phyloP scores from a whole-genome alignment of 2,797 vertebrate genomes.

The Molossus molossus region DNA sequence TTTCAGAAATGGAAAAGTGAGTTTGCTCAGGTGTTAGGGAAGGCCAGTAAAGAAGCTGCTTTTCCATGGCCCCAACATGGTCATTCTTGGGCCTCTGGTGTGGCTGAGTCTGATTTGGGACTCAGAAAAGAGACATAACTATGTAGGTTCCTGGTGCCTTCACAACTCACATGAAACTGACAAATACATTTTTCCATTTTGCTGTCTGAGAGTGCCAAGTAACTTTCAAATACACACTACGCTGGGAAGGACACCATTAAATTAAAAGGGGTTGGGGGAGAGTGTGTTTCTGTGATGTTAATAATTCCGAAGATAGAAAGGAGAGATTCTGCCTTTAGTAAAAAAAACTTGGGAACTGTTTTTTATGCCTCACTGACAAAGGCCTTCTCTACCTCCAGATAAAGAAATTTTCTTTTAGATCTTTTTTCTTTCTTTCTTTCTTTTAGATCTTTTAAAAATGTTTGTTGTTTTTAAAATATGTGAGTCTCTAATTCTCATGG shows the following conservation, averaged over 20 bases:
- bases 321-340: slow-evolving; percentile 38
- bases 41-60: slow-evolving; percentile 20
- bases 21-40: slow-evolving; percentile 73
- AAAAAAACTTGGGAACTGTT: slow-evolving; percentile 43
- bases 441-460: slow-evolving; percentile 37
- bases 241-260: neutral
- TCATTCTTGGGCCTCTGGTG: slow-evolving; percentile 55
- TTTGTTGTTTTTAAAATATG: slow-evolving; percentile 49
- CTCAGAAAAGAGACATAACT: neutral
- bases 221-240: slow-evolving; percentile 29
- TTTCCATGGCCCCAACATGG: neutral
- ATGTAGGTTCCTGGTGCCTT: slow-evolving; percentile 62
- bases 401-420: slow-evolving; percentile 31
- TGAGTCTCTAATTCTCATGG: slow-evolving; percentile 11
- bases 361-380: slow-evolving; percentile 47
- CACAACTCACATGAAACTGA: neutral
- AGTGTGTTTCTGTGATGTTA: slow-evolving; percentile 45
- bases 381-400: slow-evolving; percentile 7
- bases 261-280: neutral
- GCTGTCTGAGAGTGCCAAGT: slow-evolving; percentile 19
- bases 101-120: slow-evolving; percentile 36
- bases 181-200: slow-evolving; percentile 54
- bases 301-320: slow-evolving; percentile 47
- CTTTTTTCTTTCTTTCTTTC: slow-evolving; percentile 4
- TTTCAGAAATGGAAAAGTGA: slow-evolving; percentile 70